Evolutionary conservation across 2,888 invertebrate species (phyloP).

Genomic region (Amphipyra berbera): DNA sequence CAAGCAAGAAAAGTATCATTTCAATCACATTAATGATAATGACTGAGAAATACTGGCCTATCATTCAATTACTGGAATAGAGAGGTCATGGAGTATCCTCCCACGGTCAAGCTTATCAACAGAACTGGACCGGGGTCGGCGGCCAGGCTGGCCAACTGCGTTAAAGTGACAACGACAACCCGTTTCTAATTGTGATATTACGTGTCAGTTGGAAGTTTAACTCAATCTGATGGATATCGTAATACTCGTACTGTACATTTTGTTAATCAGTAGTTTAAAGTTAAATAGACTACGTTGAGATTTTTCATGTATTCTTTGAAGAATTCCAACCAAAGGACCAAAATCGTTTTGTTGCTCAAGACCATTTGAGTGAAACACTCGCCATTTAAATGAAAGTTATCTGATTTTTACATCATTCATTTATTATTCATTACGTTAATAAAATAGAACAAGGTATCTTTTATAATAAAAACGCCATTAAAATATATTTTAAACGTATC

Average conservation of each 20-base stretch:
- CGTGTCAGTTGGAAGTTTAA: conserved; percentile 36
- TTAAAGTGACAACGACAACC: conserved; percentile 47
- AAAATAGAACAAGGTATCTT: conserved; percentile 2
- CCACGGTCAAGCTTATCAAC: conserved; percentile 76
- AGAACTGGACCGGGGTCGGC: conserved; percentile 72
- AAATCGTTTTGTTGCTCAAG: too few relatives aligned
- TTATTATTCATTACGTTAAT: conserved; percentile 10
- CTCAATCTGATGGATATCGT: conserved; percentile 13
- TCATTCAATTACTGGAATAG: conserved; percentile 80
- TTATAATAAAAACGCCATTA: conserved; percentile 19
- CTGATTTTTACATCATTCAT: too few relatives aligned
- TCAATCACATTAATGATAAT: conserved; percentile 42
- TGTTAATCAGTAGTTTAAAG: too few relatives aligned
- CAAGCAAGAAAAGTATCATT: conserved; percentile 33
- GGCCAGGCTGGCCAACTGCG: conserved; percentile 45
- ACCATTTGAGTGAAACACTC: too few relatives aligned
- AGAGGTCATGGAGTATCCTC: conserved; percentile 80
- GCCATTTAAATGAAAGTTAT: too few relatives aligned
- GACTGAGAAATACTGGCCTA: conserved; percentile 61
- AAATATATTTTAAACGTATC: conserved; percentile 10
- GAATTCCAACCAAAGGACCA: too few relatives aligned
- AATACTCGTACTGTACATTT: neutral
- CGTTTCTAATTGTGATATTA: conserved; percentile 57
- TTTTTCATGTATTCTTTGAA: too few relatives aligned
- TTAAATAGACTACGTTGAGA: too few relatives aligned